A percentile compares a stretch with the other conserved stretches of the same genome.
These are phyloP conservation scores for Drosophila suzukii DNA, from an alignment of 1,140 invertebrate genomes.

Conservation along the genomic window DNA sequence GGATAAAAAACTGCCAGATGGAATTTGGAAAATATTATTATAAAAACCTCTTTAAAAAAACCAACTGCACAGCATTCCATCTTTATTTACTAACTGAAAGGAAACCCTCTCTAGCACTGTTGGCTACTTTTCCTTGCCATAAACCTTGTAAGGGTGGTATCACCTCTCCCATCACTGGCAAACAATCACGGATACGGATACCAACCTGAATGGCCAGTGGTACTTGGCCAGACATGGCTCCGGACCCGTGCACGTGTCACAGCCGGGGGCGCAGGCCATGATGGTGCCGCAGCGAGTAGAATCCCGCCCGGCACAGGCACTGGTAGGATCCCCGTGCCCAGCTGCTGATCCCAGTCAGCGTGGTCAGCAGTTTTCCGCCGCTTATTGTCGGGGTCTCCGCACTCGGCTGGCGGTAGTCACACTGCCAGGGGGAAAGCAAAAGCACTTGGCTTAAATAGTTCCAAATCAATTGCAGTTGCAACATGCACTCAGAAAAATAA, in stretches of 20 bases:
- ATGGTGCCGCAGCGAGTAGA: slow-evolving; percentile 90
- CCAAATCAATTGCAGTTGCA: background rate
- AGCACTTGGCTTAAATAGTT: background rate
- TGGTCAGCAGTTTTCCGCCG: slow-evolving; percentile 64
- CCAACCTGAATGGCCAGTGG: slow-evolving; percentile 93
- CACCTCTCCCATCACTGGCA: slow-evolving; percentile 2
- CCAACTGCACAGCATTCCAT: too few relatives aligned
- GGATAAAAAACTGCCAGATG: too few relatives aligned
- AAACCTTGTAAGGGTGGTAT: background rate
- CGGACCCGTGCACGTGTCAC: slow-evolving; percentile 89
- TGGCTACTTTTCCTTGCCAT: background rate
- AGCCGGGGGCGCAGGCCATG: slow-evolving; percentile 92
- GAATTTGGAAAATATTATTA: too few relatives aligned
- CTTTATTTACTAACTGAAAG: background rate
- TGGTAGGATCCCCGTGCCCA: slow-evolving; percentile 92
- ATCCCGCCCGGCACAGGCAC: slow-evolving; percentile 91
- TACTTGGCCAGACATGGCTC: slow-evolving; percentile 93
- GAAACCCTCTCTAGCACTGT: background rate
- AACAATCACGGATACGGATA: background rate
- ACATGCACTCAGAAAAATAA: too few relatives aligned
- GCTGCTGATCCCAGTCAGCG: slow-evolving; percentile 83
- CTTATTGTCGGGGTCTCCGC: slow-evolving; percentile 68
- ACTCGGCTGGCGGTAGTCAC: slow-evolving; percentile 84
- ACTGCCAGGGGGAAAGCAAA: slow-evolving; percentile 72
- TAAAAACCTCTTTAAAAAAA: too few relatives aligned